Evolutionary conservation across 2,888 invertebrate genomes (phyloP).

Genomic region (Eumerus sabulonum): DNA sequence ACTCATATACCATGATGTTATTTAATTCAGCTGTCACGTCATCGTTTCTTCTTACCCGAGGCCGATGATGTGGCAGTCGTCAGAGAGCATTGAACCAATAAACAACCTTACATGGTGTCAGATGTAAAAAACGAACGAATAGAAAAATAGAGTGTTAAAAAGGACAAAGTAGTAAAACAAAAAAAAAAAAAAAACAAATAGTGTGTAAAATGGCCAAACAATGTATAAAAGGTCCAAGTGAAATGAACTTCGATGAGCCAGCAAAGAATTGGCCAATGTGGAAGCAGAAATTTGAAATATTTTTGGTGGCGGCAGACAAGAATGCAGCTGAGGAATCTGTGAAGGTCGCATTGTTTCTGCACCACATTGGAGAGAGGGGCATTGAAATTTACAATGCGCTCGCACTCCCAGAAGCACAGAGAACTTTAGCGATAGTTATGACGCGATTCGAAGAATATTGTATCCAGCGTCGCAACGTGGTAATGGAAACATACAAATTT

Average conservation of each 20-base stretch:
- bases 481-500: conserved; percentile 34
- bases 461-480: conserved; percentile 26
- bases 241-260: conserved; percentile 35
- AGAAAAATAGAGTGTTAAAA: background rate
- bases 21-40: no score
- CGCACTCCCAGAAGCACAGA: conserved; percentile 5
- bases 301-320: conserved; percentile 31
- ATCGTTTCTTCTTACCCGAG: no score
- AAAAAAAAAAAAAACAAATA: no score
- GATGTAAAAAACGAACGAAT: background rate
- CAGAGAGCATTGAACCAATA: no score
- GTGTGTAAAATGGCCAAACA: conserved; percentile 25
- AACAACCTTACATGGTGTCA: no score
- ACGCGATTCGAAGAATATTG: conserved; percentile 35
- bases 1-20: no score
- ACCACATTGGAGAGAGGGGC: conserved; percentile 39
- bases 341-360: conserved; percentile 32
- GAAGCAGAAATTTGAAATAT: conserved; percentile 34
- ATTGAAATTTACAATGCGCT: conserved; percentile 42
- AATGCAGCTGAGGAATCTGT: conserved; percentile 21
- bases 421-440: conserved; percentile 29
- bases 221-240: conserved; percentile 20
- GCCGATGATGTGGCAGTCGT: no score
- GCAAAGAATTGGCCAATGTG: conserved; percentile 27
- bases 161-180: no score